These are phyloP conservation scores for Lycocorax pyrrhopterus DNA, from an alignment of 2,113 vertebrate genomes.

Conservation along the genomic window DNA sequence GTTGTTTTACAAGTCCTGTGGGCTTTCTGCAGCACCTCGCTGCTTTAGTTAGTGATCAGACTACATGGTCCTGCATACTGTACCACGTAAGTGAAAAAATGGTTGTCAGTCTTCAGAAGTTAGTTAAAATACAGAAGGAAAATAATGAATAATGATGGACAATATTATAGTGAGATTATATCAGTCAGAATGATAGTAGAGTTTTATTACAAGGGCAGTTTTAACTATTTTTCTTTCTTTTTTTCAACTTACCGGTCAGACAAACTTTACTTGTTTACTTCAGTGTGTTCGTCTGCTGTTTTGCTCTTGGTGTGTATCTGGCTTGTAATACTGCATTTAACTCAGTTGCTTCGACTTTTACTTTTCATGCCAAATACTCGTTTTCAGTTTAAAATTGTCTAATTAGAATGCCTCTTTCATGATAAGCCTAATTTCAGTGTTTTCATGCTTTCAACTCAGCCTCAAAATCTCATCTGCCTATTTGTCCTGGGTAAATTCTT, in stretches of 20 bases:
- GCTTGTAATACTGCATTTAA: background rate
- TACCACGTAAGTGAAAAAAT: background rate
- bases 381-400: background rate
- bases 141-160: background rate
- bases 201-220: background rate
- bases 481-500: background rate
- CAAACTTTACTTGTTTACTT: background rate
- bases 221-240: background rate
- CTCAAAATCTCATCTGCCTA: background rate
- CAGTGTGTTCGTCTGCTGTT: background rate
- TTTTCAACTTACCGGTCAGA: background rate
- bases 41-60: background rate
- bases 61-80: background rate
- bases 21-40: background rate
- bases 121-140: background rate
- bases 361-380: background rate
- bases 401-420: background rate
- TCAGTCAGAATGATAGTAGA: background rate
- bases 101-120: background rate
- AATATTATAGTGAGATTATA: background rate
- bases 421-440: background rate
- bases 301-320: background rate
- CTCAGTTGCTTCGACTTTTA: background rate
- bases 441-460: background rate
- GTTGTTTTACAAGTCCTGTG: background rate